These are phyloP conservation scores for Cricetomys ansorgei DNA, from an alignment of 2,113 vertebrate species.

Conservation along the genomic window DNA sequence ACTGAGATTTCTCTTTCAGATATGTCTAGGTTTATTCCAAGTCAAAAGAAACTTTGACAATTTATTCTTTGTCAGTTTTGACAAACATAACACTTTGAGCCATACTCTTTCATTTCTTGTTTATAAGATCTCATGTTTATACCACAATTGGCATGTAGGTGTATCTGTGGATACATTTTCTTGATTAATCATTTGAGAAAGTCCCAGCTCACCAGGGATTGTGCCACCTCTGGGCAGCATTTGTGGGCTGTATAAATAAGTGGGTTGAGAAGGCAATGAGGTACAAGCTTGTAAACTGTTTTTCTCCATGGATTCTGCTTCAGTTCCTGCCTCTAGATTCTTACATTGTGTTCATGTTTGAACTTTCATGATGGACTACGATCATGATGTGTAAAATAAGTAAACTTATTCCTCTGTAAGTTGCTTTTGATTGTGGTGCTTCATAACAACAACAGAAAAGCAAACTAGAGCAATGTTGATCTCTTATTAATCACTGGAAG, in stretches of 20 bases:
- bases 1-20: background rate
- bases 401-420: background rate
- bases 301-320: background rate
- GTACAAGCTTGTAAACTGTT: background rate
- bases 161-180: background rate
- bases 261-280: background rate
- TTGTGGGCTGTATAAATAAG: background rate
- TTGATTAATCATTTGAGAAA: background rate
- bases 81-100: background rate
- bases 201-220: background rate
- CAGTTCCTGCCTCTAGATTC: background rate
- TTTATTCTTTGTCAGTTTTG: background rate
- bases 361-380: background rate
- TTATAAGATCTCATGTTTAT: background rate
- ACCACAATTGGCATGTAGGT: background rate
- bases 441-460: background rate
- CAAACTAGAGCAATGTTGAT: background rate
- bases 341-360: background rate
- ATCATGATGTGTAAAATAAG: background rate
- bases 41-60: background rate
- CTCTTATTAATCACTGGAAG: background rate
- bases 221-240: background rate
- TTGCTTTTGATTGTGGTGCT: background rate
- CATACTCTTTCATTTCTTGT: background rate
- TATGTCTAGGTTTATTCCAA: background rate